phyloP scores from a whole-genome alignment of 2,888 invertebrate genomes.

The Fabriciana adippe region DNA sequence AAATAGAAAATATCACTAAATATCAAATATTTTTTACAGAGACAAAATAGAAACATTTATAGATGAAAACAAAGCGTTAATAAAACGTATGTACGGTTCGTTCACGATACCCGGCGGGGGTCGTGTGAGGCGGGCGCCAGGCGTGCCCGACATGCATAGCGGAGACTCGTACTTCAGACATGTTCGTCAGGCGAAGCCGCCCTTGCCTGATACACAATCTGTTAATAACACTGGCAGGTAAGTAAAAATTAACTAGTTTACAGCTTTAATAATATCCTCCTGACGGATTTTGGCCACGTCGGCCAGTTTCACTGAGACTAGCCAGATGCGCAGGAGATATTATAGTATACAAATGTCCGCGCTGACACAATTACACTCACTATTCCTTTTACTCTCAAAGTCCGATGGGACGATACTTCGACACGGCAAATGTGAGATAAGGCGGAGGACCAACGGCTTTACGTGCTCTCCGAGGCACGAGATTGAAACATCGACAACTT shows the following conservation, averaged over 20 bases:
- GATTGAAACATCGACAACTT: no score
- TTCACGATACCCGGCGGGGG: conserved; percentile 83
- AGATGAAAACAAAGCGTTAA: conserved; percentile 96
- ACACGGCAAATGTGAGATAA: no score
- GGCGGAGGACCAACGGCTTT: no score
- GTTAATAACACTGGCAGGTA: conserved; percentile 75
- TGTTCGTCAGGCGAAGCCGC: conserved; percentile 63
- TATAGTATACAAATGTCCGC: no score
- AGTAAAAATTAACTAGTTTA: conserved; percentile 2
- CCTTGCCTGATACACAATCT: conserved; percentile 69
- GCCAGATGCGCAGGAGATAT: no score
- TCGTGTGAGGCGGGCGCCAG: conserved; percentile 70
- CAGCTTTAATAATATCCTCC: no score
- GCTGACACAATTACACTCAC: no score
- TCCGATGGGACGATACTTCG: no score
- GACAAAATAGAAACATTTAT: conserved; percentile 95
- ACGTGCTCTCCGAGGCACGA: no score
- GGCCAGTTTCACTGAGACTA: no score
- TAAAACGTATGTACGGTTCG: conserved; percentile 96
- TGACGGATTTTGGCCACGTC: no score
- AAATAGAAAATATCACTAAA: background rate
- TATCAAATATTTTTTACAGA: conserved; percentile 75
- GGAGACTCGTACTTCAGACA: conserved; percentile 76
- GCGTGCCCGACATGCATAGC: conserved; percentile 81
- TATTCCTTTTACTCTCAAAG: no score